Base-by-base conservation (phyloP, 2,888 invertebrate species). In the Sarcophaga variegata region DNA sequence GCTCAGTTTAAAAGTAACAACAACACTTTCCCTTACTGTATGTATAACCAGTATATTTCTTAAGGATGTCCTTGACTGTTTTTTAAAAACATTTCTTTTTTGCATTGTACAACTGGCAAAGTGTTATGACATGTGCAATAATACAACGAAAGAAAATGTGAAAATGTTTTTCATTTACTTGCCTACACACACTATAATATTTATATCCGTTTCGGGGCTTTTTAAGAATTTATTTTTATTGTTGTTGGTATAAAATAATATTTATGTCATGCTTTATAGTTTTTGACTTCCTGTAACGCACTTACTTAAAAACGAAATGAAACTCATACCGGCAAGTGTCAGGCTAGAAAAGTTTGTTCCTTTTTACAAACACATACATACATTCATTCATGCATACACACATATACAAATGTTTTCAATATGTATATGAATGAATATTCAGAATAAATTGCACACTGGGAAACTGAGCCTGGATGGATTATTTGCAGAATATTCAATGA, bases 21-120 rank as follows among this genome's bases (percentile, higher is more conserved):
- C 1, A 27, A 37, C 37, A 64, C 25, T 3, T 59, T 54, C 17
- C 54, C 17, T 14, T 17, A 54, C 54, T 54, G 17, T 54, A 45
- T 59, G 17, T 54, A 45, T 64, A 64, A n/a, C 47, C 47, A 37
- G 37, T 37, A 10, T 37, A 37, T 37, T 37, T 45, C 49, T 82
- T 69, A n/a, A 77, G 69, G 59, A 63, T 67, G 78, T 81, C 83
- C 86, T 87, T 87, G 81, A 87, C 70, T 67, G 70, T 75, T 70
- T 70, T 60, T 45, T 22, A 63, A 81, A 70, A 81, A 37, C 20
- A 72, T 60, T 75, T 27, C n/a, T 60, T 49, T 14, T 45, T 67
- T 81, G 10, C 17, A 10, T 22, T n/a, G 11, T 14, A 17, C 54
- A 54, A 17, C 17, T 54, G 12, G 54, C 12, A 54, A 54, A 17